A percentile compares a stretch with the other conserved stretches of the same genome.
Conservation (phyloP, 92 coral and sea anemone genomes). For the Pocillopora meandrina region DNA sequence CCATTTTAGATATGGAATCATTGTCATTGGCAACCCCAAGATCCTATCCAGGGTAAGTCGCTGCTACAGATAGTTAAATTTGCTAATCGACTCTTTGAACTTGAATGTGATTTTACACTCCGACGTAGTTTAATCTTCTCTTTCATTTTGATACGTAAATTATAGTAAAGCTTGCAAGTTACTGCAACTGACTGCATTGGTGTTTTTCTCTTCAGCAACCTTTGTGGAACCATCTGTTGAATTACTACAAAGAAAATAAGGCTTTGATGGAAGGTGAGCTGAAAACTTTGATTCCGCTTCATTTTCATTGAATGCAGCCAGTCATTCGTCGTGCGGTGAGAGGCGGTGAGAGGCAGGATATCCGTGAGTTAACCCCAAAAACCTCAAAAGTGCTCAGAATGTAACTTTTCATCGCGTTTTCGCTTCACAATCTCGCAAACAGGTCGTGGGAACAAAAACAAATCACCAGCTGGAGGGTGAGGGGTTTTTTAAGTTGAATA, state of each 20-base stretch:
- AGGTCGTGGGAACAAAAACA: too few relatives aligned
- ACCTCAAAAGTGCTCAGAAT: too few relatives aligned
- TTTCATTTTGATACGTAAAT: background rate
- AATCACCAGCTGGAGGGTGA: too few relatives aligned
- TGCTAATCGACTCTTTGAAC: background rate
- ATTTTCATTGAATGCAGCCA: background rate
- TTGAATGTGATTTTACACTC: background rate
- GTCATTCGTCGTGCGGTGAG: background rate
- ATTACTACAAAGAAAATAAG: constrained; percentile 99
- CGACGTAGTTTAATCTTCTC: background rate
- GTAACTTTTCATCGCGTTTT: too few relatives aligned
- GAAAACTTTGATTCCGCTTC: background rate
- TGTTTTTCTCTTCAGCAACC: constrained; percentile 77
- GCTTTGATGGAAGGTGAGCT: constrained; percentile 90
- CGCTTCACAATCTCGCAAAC: too few relatives aligned
- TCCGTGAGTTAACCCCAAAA: too few relatives aligned
- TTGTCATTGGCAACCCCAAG: constrained; percentile 98
- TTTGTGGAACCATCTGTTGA: constrained; percentile 95
- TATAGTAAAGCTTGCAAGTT: too few relatives aligned
- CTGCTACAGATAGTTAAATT: background rate
- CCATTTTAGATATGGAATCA: constrained; percentile 86
- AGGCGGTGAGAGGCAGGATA: background rate
- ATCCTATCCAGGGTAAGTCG: constrained; percentile 87
- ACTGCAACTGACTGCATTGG: too few relatives aligned
- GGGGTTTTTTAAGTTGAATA: too few relatives aligned